Percentiles rank a stretch among this genome's conserved stretches.
phyloP scores from a whole-genome alignment of 1,140 invertebrate genomes.

The Euschistus heros region DNA sequence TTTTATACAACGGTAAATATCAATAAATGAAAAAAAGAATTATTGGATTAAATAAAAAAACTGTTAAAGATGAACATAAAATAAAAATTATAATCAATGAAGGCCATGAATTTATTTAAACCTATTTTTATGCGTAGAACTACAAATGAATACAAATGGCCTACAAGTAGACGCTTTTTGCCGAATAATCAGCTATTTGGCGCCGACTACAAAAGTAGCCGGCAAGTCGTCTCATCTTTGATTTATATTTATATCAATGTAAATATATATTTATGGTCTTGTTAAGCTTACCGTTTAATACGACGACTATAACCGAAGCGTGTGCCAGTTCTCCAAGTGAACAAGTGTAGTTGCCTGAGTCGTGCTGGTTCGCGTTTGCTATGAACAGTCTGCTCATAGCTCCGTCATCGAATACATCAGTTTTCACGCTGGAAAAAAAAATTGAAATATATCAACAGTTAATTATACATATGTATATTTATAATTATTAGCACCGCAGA shows the following conservation, averaged over 20 bases:
- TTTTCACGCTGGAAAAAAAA: constrained; percentile 57
- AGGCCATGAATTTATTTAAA: neutral
- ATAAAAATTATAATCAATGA: too few species aligned
- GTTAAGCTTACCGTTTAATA: constrained; percentile 58
- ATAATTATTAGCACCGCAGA: too few species aligned
- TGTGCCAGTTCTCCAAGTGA: constrained; percentile 63
- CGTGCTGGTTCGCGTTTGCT: constrained; percentile 62
- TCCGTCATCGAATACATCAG: constrained; percentile 61
- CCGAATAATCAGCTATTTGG: neutral
- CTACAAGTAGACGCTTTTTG: neutral
- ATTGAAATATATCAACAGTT: too few species aligned
- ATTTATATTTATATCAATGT: neutral
- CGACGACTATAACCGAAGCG: constrained; percentile 65
- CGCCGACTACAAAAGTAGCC: too few species aligned
- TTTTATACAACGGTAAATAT: too few species aligned
- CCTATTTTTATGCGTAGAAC: neutral
- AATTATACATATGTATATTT: too few species aligned
- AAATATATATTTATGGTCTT: neutral
- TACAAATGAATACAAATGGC: neutral
- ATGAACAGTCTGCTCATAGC: constrained; percentile 70
- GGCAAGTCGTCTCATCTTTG: too few species aligned
- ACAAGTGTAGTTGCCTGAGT: constrained; percentile 80
- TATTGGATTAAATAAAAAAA: too few species aligned
- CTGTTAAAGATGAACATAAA: too few species aligned
- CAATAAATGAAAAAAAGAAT: too few species aligned